Evolutionary conservation across 2,113 vertebrate genomes (phyloP).

Genomic region (Oxyruncus cristatus): DNA sequence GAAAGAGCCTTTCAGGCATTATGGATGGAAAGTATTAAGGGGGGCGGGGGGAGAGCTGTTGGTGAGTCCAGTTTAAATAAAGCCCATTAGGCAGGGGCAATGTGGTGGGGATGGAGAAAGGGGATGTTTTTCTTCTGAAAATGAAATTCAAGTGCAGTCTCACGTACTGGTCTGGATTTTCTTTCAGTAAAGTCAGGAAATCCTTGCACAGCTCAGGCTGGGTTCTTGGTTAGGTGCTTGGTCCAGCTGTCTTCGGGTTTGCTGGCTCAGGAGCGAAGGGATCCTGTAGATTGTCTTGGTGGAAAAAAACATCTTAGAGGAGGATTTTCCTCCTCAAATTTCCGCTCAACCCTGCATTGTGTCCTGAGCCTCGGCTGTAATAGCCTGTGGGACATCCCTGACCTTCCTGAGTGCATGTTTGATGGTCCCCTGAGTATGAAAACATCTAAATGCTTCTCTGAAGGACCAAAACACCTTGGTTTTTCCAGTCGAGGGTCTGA

Average conservation of each 20-base stretch:
- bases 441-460: not conserved
- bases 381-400: not conserved
- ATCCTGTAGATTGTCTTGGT: not conserved
- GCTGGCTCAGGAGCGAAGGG: accelerated
- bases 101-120: not conserved
- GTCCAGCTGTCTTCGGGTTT: not conserved
- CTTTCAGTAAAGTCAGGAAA: not conserved
- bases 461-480: not conserved
- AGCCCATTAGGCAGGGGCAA: not conserved
- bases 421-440: not conserved
- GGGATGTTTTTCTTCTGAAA: not conserved
- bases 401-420: not conserved
- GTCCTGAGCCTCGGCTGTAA: not conserved
- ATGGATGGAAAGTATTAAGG: constrained; percentile 21
- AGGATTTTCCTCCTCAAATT: not conserved
- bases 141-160: not conserved
- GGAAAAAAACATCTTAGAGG: not conserved
- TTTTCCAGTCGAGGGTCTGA: not conserved
- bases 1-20: constrained; percentile 45
- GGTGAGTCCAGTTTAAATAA: constrained; percentile 18
- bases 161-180: not conserved
- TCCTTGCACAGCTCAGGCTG: not conserved
- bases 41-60: not conserved
- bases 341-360: not conserved
- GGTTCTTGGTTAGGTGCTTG: not conserved